Evolutionary conservation across 2,113 vertebrate genomes (phyloP).

Genomic region (Neolamprologus caudopunctatus): DNA sequence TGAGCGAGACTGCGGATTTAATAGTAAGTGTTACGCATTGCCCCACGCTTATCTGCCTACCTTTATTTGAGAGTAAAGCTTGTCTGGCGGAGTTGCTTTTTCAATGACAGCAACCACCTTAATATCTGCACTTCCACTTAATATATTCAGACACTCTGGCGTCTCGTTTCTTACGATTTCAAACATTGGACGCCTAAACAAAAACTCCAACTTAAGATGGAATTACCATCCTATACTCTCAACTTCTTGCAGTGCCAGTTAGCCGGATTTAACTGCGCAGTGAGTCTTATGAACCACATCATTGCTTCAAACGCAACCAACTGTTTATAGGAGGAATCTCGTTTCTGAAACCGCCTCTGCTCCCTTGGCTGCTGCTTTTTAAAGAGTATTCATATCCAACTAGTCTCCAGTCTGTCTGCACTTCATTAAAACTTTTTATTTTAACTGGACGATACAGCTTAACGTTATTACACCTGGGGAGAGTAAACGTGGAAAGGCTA

Average conservation of each 20-base stretch:
- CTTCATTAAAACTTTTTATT: slow-evolving; percentile 62
- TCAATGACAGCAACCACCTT: neutral
- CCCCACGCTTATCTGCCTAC: slow-evolving; percentile 2
- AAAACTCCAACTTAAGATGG: neutral
- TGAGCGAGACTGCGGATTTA: slow-evolving; percentile 4
- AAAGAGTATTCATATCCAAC: slow-evolving; percentile 26
- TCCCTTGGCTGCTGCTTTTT: slow-evolving; percentile 18
- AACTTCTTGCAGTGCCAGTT: neutral
- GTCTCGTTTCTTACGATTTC: neutral
- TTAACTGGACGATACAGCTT: slow-evolving; percentile 41
- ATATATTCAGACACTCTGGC: neutral
- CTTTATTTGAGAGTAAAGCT: slow-evolving; percentile 1
- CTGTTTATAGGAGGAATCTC: slow-evolving; percentile 19
- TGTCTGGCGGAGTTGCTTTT: neutral
- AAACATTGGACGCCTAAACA: neutral
- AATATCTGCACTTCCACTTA: neutral
- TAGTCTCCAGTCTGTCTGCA: slow-evolving; percentile 51
- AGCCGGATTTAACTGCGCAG: neutral
- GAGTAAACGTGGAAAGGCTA: slow-evolving; percentile 37
- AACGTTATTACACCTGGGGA: slow-evolving; percentile 56
- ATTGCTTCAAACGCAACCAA: slow-evolving; percentile 1
- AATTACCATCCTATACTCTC: neutral
- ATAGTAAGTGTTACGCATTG: slow-evolving; percentile 42
- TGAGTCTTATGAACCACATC: slow-evolving; percentile 8
- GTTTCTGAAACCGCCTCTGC: neutral